Percentiles rank a stretch among this genome's conserved stretches.
phyloP scores from a whole-genome alignment of 2,113 vertebrate species.

The Erythrocercus mccallii region DNA sequence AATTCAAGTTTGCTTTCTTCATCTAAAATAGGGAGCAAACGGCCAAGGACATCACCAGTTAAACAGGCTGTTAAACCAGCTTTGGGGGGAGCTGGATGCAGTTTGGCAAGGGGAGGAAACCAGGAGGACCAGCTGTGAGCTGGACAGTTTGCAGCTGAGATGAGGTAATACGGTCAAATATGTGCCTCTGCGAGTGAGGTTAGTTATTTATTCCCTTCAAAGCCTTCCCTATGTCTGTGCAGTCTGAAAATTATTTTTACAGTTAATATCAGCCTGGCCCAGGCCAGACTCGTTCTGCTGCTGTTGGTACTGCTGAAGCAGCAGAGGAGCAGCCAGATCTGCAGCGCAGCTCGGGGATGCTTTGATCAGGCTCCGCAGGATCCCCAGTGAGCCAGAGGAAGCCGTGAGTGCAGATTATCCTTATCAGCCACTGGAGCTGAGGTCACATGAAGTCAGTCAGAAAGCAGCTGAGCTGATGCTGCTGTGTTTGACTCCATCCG shows the following conservation, averaged over 20 bases:
- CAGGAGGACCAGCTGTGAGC: conserved; percentile 28
- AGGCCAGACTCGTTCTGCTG: background rate
- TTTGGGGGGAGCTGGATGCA: background rate
- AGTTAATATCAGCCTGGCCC: background rate
- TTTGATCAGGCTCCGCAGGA: background rate
- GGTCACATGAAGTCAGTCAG: background rate
- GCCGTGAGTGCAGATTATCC: background rate
- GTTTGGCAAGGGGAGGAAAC: conserved; percentile 18
- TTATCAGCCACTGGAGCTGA: background rate
- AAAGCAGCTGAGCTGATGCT: background rate
- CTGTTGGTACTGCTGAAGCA: background rate
- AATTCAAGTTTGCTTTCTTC: background rate
- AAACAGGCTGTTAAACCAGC: background rate
- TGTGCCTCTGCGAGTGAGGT: background rate
- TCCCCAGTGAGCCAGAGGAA: background rate
- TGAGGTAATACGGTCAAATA: conserved; percentile 53
- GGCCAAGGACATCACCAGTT: background rate
- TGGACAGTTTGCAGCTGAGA: conserved; percentile 21
- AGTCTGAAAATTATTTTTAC: background rate
- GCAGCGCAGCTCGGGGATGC: background rate
- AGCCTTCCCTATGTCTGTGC: background rate
- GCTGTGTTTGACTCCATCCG: background rate
- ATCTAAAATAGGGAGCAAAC: background rate
- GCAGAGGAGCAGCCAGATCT: background rate
- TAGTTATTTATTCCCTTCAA: conserved; percentile 7